phyloP scores from a whole-genome alignment of 2,797 vertebrate genomes.

The Ispidina picta region DNA sequence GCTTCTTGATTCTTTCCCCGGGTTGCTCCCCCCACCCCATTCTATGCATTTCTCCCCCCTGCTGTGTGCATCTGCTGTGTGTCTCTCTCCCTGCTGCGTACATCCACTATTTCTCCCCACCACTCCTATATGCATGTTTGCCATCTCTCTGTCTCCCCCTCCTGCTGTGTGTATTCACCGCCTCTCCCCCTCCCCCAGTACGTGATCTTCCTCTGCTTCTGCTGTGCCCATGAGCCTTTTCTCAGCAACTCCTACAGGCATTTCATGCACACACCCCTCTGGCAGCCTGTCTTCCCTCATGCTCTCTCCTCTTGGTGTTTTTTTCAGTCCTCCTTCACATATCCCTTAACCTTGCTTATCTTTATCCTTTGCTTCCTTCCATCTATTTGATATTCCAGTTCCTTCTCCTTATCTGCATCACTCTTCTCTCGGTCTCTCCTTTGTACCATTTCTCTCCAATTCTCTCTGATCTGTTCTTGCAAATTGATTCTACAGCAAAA shows the following conservation, averaged over 20 bases:
- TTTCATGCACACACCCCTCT: conserved; percentile 3
- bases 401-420: not conserved
- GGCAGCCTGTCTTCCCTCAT: not conserved
- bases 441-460: conserved; percentile 7
- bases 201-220: not conserved
- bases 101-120: conserved; percentile 36
- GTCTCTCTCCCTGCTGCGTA: conserved; percentile 62
- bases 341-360: conserved; percentile 2
- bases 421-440: not conserved
- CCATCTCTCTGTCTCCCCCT: conserved; percentile 29
- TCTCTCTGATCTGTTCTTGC: conserved; percentile 2
- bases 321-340: not conserved
- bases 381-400: conserved; percentile 20
- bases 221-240: conserved; percentile 10
- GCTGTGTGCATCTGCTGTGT: conserved; percentile 71
- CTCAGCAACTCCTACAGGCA: not conserved
- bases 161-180: conserved; percentile 50
- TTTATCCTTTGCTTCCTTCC: conserved; percentile 2
- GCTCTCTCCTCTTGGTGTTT: not conserved
- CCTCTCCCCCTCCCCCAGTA: conserved; percentile 32
- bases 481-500: conserved; percentile 47
- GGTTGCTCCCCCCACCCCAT: not conserved
- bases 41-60: conserved; percentile 54
- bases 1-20: not conserved
- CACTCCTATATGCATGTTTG: conserved; percentile 40